Conservation (phyloP, 2,797 vertebrate genomes). For the Sebastes vulpes region DNA sequence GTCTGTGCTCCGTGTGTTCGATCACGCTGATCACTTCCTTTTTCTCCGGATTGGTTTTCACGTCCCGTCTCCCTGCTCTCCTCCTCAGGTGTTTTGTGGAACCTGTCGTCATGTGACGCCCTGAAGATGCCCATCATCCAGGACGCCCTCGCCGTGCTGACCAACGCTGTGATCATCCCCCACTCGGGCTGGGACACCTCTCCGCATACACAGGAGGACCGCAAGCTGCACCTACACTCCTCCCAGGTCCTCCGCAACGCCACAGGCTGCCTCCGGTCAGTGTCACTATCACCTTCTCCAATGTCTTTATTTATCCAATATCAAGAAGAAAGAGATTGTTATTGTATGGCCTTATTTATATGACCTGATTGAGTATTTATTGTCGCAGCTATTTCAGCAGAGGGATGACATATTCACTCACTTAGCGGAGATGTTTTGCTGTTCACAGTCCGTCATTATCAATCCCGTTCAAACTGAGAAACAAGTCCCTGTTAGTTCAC, state of each 20-base stretch:
- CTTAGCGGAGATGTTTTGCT: not conserved
- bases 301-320: not conserved
- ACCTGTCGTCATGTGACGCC: conserved; percentile 96
- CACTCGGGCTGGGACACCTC: conserved; percentile 98
- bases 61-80: not conserved
- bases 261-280: conserved; percentile 96
- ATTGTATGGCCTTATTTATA: too few species aligned
- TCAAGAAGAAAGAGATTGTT: too few species aligned
- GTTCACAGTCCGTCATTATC: not conserved
- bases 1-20: not conserved
- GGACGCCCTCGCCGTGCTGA: conserved; percentile 96
- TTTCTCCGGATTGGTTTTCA: not conserved
- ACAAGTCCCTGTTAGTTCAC: conserved; percentile 5
- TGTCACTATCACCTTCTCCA: not conserved
- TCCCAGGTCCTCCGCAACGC: conserved; percentile 99
- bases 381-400: not conserved
- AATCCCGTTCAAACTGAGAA: not conserved
- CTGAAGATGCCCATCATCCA: conserved; percentile 99
- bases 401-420: not conserved
- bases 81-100: conserved; percentile 91
- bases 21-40: not conserved
- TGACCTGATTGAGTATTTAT: not conserved
- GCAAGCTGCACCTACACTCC: conserved; percentile 96
- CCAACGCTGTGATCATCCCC: conserved; percentile 98
- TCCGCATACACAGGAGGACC: conserved; percentile 93